Percentiles rank a stretch among this genome's conserved stretches.
Evolutionary conservation across 2,888 invertebrate genomes (phyloP).

Genomic region (Agrochola litura): DNA sequence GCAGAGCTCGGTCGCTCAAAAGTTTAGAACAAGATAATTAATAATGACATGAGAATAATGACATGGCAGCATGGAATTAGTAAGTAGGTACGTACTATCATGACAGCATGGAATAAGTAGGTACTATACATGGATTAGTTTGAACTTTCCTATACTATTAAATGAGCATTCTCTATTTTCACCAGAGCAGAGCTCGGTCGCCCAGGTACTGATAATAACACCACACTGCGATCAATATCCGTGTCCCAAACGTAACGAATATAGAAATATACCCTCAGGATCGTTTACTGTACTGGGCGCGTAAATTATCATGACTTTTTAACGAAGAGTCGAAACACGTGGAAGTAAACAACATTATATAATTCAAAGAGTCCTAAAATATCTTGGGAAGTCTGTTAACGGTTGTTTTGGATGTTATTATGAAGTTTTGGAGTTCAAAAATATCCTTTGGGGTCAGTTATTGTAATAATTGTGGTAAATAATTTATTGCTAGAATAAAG

Average conservation of each 20-base stretch:
- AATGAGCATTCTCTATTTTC: too few species aligned
- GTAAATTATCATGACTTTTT: conserved; percentile 59
- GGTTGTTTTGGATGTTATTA: background rate
- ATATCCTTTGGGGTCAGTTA: background rate
- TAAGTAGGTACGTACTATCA: too few species aligned
- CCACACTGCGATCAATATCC: conserved; percentile 4
- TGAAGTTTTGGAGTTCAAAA: background rate
- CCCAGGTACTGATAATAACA: too few species aligned
- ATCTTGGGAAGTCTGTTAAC: conserved; percentile 3
- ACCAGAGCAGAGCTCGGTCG: too few species aligned
- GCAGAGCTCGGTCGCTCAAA: too few species aligned
- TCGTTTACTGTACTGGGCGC: conserved; percentile 24
- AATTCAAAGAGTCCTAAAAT: conserved; percentile 33
- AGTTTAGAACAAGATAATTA: too few species aligned
- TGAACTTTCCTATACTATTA: too few species aligned
- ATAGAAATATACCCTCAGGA: conserved; percentile 23
- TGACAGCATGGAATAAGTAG: too few species aligned
- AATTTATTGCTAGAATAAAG: background rate
- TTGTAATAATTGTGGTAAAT: background rate
- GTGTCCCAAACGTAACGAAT: background rate
- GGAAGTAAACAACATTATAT: conserved; percentile 19
- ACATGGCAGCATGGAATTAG: too few species aligned
- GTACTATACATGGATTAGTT: too few species aligned
- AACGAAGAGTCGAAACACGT: conserved; percentile 36
- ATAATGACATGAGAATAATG: too few species aligned